Evolutionary conservation across 2,888 invertebrate genomes (phyloP).

Genomic region (Pediacus dermestoides): DNA sequence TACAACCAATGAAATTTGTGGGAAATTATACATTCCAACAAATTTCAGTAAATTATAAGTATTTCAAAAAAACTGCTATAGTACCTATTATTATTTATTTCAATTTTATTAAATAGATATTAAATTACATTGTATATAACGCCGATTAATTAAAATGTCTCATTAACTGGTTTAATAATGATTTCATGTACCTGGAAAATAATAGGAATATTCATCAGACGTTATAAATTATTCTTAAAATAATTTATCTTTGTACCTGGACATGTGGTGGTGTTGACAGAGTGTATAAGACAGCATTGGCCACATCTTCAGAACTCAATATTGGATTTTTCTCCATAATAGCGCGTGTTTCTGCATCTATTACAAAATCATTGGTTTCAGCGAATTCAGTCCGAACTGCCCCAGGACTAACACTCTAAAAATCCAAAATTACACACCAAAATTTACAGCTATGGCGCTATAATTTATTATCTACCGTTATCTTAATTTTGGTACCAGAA

Average conservation of each 20-base stretch:
- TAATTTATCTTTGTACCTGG: background rate
- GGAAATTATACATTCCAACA: no score
- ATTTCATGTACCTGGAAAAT: conserved; percentile 5
- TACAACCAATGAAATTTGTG: no score
- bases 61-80: no score
- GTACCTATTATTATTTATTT: no score
- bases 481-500: conserved; percentile 15
- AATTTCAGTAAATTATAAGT: no score
- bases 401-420: conserved; percentile 32
- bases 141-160: background rate
- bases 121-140: no score
- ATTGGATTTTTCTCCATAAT: background rate
- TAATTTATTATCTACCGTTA: conserved; percentile 21
- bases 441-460: conserved; percentile 3
- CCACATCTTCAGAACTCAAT: background rate
- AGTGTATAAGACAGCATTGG: background rate
- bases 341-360: background rate
- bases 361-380: background rate
- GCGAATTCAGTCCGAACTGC: conserved; percentile 22
- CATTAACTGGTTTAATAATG: background rate
- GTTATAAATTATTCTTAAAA: background rate
- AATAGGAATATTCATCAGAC: background rate
- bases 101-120: no score
- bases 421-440: background rate
- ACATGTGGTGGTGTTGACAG: conserved; percentile 2